Percentiles rank a stretch among this genome's conserved stretches.
These are phyloP conservation scores for Phrixothrix hirtus DNA, from an alignment of 2,888 invertebrate species.

Conservation along the genomic window DNA sequence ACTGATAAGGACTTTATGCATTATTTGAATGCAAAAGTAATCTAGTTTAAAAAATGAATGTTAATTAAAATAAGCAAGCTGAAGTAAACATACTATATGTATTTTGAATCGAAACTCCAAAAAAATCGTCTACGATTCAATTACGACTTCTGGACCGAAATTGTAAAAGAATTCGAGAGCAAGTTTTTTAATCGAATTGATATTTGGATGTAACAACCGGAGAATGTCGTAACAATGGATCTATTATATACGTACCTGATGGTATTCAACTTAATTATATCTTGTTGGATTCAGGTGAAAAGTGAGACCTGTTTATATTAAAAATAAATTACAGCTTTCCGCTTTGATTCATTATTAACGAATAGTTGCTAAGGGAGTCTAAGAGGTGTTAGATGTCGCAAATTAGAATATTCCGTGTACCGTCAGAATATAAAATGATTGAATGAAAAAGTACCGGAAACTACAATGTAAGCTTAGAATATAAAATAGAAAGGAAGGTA, in stretches of 20 bases:
- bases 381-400: no score
- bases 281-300: slow-evolving; percentile 36
- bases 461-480: background rate
- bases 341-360: no score
- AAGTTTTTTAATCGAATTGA: slow-evolving; percentile 41
- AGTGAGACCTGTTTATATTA: slow-evolving; percentile 42
- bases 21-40: no score
- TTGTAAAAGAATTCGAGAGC: slow-evolving; percentile 37
- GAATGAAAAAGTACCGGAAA: background rate
- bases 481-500: no score
- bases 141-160: slow-evolving; percentile 30
- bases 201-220: slow-evolving; percentile 49
- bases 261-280: slow-evolving; percentile 51
- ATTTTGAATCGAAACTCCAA: no score
- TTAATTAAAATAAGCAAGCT: no score
- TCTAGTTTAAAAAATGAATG: no score
- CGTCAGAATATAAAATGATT: background rate
- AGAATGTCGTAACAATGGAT: slow-evolving; percentile 55
- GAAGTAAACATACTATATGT: no score
- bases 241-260: slow-evolving; percentile 55
- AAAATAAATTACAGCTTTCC: no score
- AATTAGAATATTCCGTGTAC: no score
- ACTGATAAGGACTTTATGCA: no score
- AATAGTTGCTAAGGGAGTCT: no score
- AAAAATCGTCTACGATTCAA: slow-evolving; percentile 28